Evolutionary conservation across 2,797 vertebrate species (phyloP), one percentile per base, ranked within the genome.

Genomic region (Acipenser ruthenus): DNA sequence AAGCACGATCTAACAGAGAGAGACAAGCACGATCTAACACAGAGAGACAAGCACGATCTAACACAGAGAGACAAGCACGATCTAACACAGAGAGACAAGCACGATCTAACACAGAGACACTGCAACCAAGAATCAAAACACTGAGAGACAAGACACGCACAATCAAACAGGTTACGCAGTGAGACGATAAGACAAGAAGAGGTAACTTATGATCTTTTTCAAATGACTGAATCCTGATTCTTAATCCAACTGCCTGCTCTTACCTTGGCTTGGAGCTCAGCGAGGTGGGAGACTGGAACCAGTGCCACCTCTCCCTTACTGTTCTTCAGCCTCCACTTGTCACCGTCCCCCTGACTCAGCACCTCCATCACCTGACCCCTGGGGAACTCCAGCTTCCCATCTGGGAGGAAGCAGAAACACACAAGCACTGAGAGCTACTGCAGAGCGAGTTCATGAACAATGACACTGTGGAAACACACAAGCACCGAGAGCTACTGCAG

Each of bases 231-330:
- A 23, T 23, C 23, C 23, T 23, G 23, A 23, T 23, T 23, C 3
- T 23, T 23, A 23, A 23, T 23, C 51, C 51, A 52, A 11, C 51
- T 52, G 65, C 72, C 81, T 68, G 69, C 7, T 56, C 71, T 15
- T 81, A 88, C 87, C 23, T 76, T 52, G 49, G 76, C 49, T 0
- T 73, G 64, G 50, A 79, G 73, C 64, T 80, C 64, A 6, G 50
- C 71, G 64, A 84, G 73, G 65, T 74, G 86, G 9, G 82, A 78
- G 62, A 71, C 70, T 58, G 87, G 80, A 63, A 86, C 74, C 51
- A 79, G 58, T 67, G 85, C 82, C 74, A 82, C 76, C 68, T 78
- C 77, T 67, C 78, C 82, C 73, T 67, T 66, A 6, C 13, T 8
- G 71, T 87, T 86, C 75, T 70, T 74, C 13, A 80, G 82, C 65